Evolutionary conservation across 2,113 vertebrate genomes (phyloP), one percentile per base, ranked within the genome.

Genomic region (Hirundichthys speculiger): DNA sequence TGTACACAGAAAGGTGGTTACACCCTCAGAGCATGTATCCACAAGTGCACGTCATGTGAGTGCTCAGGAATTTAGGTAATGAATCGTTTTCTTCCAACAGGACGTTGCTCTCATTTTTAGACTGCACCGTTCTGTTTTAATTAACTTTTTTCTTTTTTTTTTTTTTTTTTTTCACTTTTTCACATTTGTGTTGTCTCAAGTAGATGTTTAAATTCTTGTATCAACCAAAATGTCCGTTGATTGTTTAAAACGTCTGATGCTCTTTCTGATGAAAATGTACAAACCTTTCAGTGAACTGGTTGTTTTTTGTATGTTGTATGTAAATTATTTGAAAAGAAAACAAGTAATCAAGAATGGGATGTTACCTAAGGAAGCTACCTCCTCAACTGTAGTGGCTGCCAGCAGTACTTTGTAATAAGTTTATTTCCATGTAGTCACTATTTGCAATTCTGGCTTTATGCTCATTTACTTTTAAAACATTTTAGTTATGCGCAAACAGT

Each of bases 291-390:
- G 49, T 74, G 22, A 43, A 51, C 53, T 93, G 64, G 84, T 70
- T 80, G 4, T 46, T 40, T 61, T n/a, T 70, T 70, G 7, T 73
- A 41, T 75, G 39, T 56, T 84, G 5, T 75, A n/a, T 87, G 79
- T 98, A 97, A 97, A 95, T 98, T 96, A 96, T 98, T 96, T 87
- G 68, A 90, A 89, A 77, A 79, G 71, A 88, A 90, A 81, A 79
- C 39, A 47, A 65, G 75, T 83, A 89, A 89, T 90, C 73, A 84
- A 88, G 86, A 92, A 94, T 94, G 94, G 94, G 95, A 95, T 96
- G 94, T 91, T 94, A 92, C 94, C 91, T 92, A 94, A 94, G 94
- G 95, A 96, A 95, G 95, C 96, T 98, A 98, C 97, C 97, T 98
- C 97, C 93, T 94, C 86, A 92, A 92, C 86, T 92, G 90, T 94